These are phyloP conservation scores for Cryptus armator DNA, from an alignment of 2,888 invertebrate genomes.

Conservation along the genomic window DNA sequence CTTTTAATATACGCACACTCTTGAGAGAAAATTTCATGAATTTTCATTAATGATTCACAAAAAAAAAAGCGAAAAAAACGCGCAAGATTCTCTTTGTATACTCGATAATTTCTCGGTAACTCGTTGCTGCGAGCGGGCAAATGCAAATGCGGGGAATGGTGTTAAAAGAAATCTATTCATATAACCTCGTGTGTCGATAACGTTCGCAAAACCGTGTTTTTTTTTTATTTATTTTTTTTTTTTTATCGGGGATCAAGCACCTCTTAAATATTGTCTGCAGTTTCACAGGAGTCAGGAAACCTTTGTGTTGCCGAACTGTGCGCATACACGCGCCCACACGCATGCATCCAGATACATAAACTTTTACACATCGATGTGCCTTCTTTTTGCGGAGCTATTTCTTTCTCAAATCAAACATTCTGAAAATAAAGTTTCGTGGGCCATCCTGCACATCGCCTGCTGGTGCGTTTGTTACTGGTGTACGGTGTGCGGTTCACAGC, in stretches of 20 bases:
- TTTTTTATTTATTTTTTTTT: conserved; percentile 30
- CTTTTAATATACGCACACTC: conserved; percentile 44
- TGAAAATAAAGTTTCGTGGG: conserved; percentile 83
- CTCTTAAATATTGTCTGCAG: conserved; percentile 79
- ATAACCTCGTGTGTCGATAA: conserved; percentile 65
- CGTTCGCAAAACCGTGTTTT: conserved; percentile 11
- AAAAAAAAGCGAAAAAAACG: conserved; percentile 47
- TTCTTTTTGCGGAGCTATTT: conserved; percentile 76
- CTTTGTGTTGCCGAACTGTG: conserved; percentile 54
- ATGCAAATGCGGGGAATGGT: neutral
- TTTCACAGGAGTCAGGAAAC: conserved; percentile 75
- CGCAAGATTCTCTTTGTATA: conserved; percentile 48
- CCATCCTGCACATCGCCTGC: conserved; percentile 58
- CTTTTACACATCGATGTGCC: conserved; percentile 31
- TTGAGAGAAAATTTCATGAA: conserved; percentile 35
- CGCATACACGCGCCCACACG: neutral
- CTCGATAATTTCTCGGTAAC: conserved; percentile 61
- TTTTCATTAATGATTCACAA: conserved; percentile 57
- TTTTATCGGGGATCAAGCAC: conserved; percentile 79
- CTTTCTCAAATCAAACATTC: conserved; percentile 83
- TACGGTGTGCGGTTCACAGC: conserved; percentile 59
- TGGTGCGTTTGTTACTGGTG: conserved; percentile 38
- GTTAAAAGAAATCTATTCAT: conserved; percentile 67
- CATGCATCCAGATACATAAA: neutral
- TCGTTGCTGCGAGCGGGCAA: conserved; percentile 52